Evolutionary conservation across 2,888 invertebrate species (phyloP), one percentile per base, ranked within the genome.

Genomic region (Drosophila atroscutellata): DNA sequence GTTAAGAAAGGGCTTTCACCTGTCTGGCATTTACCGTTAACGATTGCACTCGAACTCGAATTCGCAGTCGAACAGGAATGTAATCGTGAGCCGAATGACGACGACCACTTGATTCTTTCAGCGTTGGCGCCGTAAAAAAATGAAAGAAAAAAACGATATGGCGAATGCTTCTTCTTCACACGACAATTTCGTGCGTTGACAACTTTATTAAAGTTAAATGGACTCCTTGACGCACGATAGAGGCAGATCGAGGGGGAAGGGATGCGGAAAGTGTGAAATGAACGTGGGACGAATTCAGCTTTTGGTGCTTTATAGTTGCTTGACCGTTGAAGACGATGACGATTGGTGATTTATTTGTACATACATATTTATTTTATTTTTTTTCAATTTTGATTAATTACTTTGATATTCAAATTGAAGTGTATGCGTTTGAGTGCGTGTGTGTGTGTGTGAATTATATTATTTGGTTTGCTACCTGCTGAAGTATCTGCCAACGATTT

Each of bases 271-370:
- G 39, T 26, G 60, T 64, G 49, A 56, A 69, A 66, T 76, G 72
- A 65, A 73, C 76, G 75, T 66, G 66, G 79, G 66, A 76, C 63
- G 79, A 60, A 55, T 6, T 37, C 37, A 49, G 65, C 55, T 73
- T 57, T 78, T 60, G 79, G 82, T 81, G 86, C 86, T 86, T 87
- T 87, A 86, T 85, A 86, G 86, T 89, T 89, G 83, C 87, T 86
- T 86, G 86, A 86, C 86, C 86, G 85, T 54, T 66, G 63, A 65
- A 58, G 72, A 86, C 81, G 86, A 80, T 83, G 84, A 88, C 86
- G 79, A 85, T 88, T 72, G 75, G 77, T 86, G 84, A 85, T 88
- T 85, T 85, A 88, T 88, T 77, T 83, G 81, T 74, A 66, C 66
- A 70, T 77, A 71, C 63, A 69, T 80, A 74, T 68, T 24, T 45